phyloP scores from a whole-genome alignment of 2,888 invertebrate species.

The Trachelus troglodyta region DNA sequence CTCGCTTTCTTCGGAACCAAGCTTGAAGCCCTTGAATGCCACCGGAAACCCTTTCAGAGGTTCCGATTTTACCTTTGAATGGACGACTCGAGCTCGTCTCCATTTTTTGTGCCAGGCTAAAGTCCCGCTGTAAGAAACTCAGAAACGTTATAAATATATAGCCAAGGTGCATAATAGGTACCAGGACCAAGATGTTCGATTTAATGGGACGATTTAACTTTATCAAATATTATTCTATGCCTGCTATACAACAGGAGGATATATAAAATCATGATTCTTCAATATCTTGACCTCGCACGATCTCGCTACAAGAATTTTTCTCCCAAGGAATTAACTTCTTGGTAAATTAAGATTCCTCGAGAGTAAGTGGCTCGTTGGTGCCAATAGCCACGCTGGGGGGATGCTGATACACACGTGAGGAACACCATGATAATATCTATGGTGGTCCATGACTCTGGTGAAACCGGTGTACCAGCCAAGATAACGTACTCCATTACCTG shows the following conservation, averaged over 20 bases:
- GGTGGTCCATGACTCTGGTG: not conserved
- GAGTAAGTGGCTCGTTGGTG: not conserved
- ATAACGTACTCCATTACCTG: not conserved
- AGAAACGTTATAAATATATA: not conserved
- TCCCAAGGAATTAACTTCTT: not conserved
- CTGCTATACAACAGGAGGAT: not conserved
- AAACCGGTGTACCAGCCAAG: not conserved
- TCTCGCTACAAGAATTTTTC: not conserved
- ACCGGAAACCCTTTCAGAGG: conserved; percentile 61
- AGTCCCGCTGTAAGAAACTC: not conserved
- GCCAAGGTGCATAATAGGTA: not conserved
- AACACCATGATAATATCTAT: not conserved
- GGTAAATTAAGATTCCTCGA: not conserved
- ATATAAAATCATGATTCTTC: not conserved
- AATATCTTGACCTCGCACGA: not conserved
- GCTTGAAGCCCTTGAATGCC: conserved; percentile 38
- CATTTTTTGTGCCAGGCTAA: not conserved
- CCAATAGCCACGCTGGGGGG: not conserved
- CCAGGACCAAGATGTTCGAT: not conserved
- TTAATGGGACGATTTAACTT: not conserved
- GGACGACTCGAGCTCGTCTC: conserved; percentile 18
- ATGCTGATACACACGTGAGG: not conserved
- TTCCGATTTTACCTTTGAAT: conserved; percentile 45
- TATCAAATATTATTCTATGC: not conserved
- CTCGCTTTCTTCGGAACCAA: conserved; percentile 47